These are phyloP conservation scores for Polypterus bichir DNA, from an alignment of 2,113 vertebrate genomes.

Conservation along the genomic window DNA sequence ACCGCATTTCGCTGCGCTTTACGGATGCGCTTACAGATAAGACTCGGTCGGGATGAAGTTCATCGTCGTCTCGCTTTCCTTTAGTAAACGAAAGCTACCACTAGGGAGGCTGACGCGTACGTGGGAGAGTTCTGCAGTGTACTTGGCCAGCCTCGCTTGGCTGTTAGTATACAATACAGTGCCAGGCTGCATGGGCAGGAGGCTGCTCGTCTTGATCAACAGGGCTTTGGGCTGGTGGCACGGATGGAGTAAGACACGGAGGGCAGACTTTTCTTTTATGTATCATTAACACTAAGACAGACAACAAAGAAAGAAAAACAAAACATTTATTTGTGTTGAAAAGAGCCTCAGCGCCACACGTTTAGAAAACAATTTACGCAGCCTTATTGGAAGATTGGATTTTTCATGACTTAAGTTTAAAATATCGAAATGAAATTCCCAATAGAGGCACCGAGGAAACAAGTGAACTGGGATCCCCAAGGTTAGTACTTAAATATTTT, in stretches of 20 bases:
- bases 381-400: constrained; percentile 35
- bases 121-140: constrained; percentile 36
- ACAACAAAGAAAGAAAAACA: constrained; percentile 20
- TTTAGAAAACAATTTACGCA: constrained; percentile 42
- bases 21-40: constrained; percentile 1
- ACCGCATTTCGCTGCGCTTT: constrained; percentile 15
- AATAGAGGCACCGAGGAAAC: constrained; percentile 87
- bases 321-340: constrained; percentile 25
- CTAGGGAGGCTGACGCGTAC: constrained; percentile 20
- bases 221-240: not conserved
- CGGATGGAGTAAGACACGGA: constrained; percentile 22
- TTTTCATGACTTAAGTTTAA: constrained; percentile 37
- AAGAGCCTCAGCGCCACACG: constrained; percentile 29
- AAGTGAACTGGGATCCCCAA: constrained; percentile 95
- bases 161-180: constrained; percentile 20
- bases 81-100: not conserved
- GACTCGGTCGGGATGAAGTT: not conserved
- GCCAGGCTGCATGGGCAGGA: constrained; percentile 10
- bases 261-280: constrained; percentile 27
- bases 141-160: constrained; percentile 4
- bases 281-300: constrained; percentile 33
- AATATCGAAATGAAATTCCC: constrained; percentile 94
- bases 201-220: constrained; percentile 24
- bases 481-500: constrained; percentile 59
- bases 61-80: no score